These are phyloP conservation scores for Sclerodermus sp. DNA, from an alignment of 2,888 invertebrate species.

Conservation along the genomic window DNA sequence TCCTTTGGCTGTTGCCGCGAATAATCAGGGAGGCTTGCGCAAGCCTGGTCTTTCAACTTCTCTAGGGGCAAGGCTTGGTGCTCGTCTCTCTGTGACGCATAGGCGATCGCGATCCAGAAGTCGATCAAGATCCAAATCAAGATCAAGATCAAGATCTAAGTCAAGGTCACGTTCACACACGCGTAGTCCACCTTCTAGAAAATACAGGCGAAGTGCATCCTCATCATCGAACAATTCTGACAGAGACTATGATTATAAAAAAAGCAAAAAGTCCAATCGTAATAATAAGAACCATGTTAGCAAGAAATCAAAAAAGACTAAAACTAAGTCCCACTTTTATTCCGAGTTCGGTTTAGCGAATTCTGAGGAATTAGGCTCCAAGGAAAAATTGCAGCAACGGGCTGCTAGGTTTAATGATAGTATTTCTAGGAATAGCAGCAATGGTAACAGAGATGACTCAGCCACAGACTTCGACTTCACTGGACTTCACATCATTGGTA, in stretches of 20 bases:
- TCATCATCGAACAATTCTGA: conserved; percentile 49
- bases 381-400: conserved; percentile 80
- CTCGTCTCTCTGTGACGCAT: conserved; percentile 57
- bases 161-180: conserved; percentile 55
- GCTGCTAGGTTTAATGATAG: conserved; percentile 82
- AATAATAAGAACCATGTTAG: conserved; percentile 52
- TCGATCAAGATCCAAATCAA: conserved; percentile 41
- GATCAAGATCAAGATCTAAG: conserved; percentile 45
- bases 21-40: conserved; percentile 45
- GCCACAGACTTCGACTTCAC: conserved; percentile 80
- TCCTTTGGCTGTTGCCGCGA: conserved; percentile 26
- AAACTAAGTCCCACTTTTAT: conserved; percentile 63
- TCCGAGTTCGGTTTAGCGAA: conserved; percentile 68
- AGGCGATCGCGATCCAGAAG: conserved; percentile 34
- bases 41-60: conserved; percentile 62
- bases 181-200: conserved; percentile 48
- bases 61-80: conserved; percentile 64
- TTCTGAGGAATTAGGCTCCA: conserved; percentile 69
- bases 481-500: conserved; percentile 90
- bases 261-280: conserved; percentile 42
- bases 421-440: conserved; percentile 60
- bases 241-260: conserved; percentile 50
- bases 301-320: conserved; percentile 65
- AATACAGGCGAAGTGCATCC: conserved; percentile 51
- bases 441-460: conserved; percentile 60